These are phyloP conservation scores for Hyperoplus lanceolatus DNA, from an alignment of 2,797 vertebrate species.

Conservation along the genomic window DNA sequence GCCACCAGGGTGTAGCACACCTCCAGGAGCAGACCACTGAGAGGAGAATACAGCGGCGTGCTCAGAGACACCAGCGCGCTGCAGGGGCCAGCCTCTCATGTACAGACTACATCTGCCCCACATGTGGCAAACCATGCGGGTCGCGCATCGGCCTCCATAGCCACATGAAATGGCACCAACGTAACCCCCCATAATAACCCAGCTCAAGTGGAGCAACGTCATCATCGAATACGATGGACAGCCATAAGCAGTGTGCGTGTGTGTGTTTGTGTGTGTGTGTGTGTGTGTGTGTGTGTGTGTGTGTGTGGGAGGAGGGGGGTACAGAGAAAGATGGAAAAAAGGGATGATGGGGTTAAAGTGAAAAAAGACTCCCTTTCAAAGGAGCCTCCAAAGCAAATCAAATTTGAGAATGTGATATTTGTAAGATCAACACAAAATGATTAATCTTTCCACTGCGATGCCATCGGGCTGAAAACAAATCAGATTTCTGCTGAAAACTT, in stretches of 20 bases:
- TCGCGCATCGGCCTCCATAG: too few relatives aligned
- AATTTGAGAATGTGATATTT: constrained; percentile 59
- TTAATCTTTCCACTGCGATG: constrained; percentile 33
- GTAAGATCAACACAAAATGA: constrained; percentile 47
- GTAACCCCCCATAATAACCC: too few relatives aligned
- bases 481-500: not conserved
- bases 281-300: constrained; percentile 37
- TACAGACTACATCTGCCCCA: too few relatives aligned
- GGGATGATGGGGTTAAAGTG: constrained; percentile 9
- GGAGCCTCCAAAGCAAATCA: constrained; percentile 55
- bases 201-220: too few relatives aligned
- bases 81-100: too few relatives aligned
- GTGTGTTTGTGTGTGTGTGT: constrained; percentile 54
- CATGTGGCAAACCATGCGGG: too few relatives aligned
- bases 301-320: constrained; percentile 7
- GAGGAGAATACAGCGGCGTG: too few relatives aligned
- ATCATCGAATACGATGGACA: too few relatives aligned
- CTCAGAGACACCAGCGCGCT: too few relatives aligned
- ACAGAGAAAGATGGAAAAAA: constrained; percentile 17
- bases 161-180: too few relatives aligned
- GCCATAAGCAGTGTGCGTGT: constrained; percentile 52
- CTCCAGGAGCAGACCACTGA: too few relatives aligned
- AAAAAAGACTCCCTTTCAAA: constrained; percentile 43
- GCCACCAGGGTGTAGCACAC: too few relatives aligned
- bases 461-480: constrained; percentile 19